Evolutionary conservation across 2,888 invertebrate genomes (phyloP).

Genomic region (Anagyrus pseudococci): DNA sequence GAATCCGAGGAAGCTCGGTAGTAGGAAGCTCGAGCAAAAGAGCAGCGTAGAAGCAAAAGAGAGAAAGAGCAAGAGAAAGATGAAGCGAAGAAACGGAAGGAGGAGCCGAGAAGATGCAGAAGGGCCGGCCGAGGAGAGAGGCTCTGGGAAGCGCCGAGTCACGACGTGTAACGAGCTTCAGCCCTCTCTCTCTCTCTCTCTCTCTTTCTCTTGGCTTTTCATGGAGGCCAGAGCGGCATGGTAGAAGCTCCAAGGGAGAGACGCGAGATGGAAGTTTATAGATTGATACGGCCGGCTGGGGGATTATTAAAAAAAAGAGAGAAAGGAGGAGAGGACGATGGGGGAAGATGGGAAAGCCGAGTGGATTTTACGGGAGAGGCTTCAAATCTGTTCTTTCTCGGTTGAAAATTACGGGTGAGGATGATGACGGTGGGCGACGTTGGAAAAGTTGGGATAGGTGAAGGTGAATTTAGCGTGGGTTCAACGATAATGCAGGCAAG

Average conservation of each 20-base stretch:
- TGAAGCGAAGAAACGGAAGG: slow-evolving; percentile 24
- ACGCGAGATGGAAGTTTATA: slow-evolving; percentile 34
- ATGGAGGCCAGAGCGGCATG: slow-evolving; percentile 3
- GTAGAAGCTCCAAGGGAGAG: slow-evolving; percentile 5
- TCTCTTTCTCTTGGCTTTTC: slow-evolving; percentile 22
- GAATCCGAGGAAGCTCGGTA: neutral
- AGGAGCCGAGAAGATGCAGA: slow-evolving; percentile 25
- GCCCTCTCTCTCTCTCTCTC: slow-evolving; percentile 32
- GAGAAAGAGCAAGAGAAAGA: slow-evolving; percentile 2
- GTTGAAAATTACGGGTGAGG: neutral
- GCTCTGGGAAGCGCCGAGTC: slow-evolving; percentile 54
- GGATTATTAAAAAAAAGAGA: slow-evolving; percentile 38
- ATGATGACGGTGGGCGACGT: too few species aligned
- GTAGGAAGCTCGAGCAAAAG: neutral
- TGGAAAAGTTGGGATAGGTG: too few species aligned
- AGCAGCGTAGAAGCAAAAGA: too few species aligned
- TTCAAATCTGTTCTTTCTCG: neutral
- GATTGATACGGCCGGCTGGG: slow-evolving; percentile 43
- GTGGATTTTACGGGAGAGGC: slow-evolving; percentile 11
- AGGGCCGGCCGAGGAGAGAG: slow-evolving; percentile 37
- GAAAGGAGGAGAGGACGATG: slow-evolving; percentile 29
- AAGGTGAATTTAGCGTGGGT: too few species aligned
- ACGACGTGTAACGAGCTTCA: slow-evolving; percentile 59
- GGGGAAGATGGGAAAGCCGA: slow-evolving; percentile 5
- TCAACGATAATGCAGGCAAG: too few species aligned